Base-by-base conservation (phyloP, 2,888 invertebrate genomes). In the Drosophila picticornis region DNA sequence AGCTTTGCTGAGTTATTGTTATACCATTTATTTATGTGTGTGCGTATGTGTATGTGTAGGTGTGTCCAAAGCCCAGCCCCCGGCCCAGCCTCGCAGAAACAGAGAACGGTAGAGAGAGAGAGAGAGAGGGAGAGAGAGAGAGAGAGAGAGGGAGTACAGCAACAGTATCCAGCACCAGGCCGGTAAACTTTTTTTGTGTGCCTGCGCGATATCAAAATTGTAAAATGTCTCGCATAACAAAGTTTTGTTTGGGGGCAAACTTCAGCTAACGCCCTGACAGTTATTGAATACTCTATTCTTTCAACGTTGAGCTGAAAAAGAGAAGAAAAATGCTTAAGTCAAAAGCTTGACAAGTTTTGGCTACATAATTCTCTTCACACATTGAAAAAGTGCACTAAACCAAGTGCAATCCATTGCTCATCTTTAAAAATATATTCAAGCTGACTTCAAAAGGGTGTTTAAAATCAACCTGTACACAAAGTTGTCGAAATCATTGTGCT, bases 1-100 rank as follows among this genome's bases (percentile, higher is more conserved):
- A 81, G 70, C 80, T 72, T 69, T 69, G 62, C 78, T 68, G 83
- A 81, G 76, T 88, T 88, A 84, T 90, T 84, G 88, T 84, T 89
- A 70, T 84, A 78, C 78, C 75, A 62, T 62, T 52, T 40, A 48
- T 57, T 48, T 64, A 57, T 67, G 64, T 59, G 60, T 70, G 60
- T 59, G 38, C 22, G 16, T 36, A 10, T 19, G 19, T n/a, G 32
- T 53, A 40, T 62, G 61, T 51, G 56, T 59, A 84, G 90, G 90
- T 90, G 90, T 88, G 90, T 79, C 90, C 69, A 59, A 60, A 55
- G 69, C 70, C 73, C 72, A 77, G 75, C 78, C 75, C 74, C 36
- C 34, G 31, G 40, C 51, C 36, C 57, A 53, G 53, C 57, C 46
- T 51, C 38, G n/a, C n/a, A 13, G 36, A 40, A 40, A 38, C 19